These are phyloP conservation scores for Erpornis zantholeuca DNA, from an alignment of 2,113 vertebrate genomes.

Conservation along the genomic window DNA sequence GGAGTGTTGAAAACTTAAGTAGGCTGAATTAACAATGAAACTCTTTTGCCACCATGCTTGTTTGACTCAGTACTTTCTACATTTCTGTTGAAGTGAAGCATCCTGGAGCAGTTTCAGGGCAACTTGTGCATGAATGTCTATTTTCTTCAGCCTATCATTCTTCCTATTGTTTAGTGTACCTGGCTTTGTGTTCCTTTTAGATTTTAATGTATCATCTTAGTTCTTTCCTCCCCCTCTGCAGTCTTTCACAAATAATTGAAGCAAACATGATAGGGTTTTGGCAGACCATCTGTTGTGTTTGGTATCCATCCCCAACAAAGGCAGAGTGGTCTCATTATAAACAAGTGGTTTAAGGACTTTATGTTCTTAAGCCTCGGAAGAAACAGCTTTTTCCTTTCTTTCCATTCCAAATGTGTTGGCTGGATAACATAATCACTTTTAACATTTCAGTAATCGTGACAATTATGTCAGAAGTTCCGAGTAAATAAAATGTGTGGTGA, in stretches of 20 bases:
- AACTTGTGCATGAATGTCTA: not conserved
- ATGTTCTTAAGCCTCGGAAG: slow-evolving; percentile 16
- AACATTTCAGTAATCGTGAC: not conserved
- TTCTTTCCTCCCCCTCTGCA: not conserved
- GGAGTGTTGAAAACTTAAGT: not conserved
- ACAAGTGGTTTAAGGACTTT: slow-evolving; percentile 41
- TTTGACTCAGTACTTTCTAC: not conserved
- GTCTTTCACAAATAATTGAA: slow-evolving; percentile 38
- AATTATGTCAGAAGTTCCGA: not conserved
- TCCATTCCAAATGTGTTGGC: not conserved
- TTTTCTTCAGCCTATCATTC: not conserved
- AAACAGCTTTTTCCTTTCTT: not conserved
- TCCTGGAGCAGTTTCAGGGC: not conserved
- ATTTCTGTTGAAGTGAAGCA: not conserved
- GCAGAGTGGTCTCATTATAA: slow-evolving; percentile 21
- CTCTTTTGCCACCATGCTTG: not conserved
- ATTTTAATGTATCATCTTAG: not conserved
- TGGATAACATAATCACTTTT: not conserved
- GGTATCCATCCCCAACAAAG: not conserved
- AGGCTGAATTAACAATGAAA: not conserved
- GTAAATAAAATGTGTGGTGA: not conserved
- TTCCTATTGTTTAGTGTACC: not conserved
- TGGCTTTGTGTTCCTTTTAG: not conserved
- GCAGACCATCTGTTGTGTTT: slow-evolving; percentile 9
- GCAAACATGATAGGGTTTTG: slow-evolving; percentile 10